Evolutionary conservation across 2,888 invertebrate genomes (phyloP), one percentile per base, ranked within the genome.

Genomic region (Tachina fera): DNA sequence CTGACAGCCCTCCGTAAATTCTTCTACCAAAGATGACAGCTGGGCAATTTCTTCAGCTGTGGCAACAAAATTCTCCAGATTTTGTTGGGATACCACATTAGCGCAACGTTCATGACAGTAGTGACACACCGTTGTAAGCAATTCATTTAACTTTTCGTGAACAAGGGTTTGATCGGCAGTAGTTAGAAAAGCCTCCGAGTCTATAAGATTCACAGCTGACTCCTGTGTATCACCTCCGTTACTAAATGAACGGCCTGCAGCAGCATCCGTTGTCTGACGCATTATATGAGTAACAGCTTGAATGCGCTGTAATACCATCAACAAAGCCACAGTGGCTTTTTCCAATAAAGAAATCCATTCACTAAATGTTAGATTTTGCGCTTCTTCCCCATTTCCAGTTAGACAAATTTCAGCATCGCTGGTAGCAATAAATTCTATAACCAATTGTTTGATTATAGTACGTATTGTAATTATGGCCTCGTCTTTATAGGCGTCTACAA

Each of bases 91-190:
- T 81, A 98, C 95, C 77, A 98, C 94, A 92, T 97, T 97, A 80
- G 97, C 97, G 93, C 98, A 96, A 87, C 98, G 94, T 91, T 99
- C 98, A 92, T 98, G 97, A 88, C 98, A 97, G 91, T 97, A 97
- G 93, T 98, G 97, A 91, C 97, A 97, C 60, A 98, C 95, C n/a
- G 96, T 95, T 56, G 94, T 94, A 67, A 98, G 93, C 91, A 98
- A 94, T 89, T 97, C 96, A 86, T 95, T 94, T 68, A 98, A 93
- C 91, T 96, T 96, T 13, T 94, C 94, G 84, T 94, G 95, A 9
- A 97, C 95, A 83, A 95, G 94, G 74, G 92, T 92, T 88, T 96
- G 94, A 90, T 98, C 97, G 43, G 94, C 95, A 14, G 94, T 92
- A 0, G 95, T 94, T 88, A 98, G 94, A 91, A 96, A 95, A 81